A percentile compares a stretch with the other conserved stretches of the same genome.
Evolutionary conservation across 2,113 vertebrate genomes (phyloP).

Genomic region (Myotis brandtii): DNA sequence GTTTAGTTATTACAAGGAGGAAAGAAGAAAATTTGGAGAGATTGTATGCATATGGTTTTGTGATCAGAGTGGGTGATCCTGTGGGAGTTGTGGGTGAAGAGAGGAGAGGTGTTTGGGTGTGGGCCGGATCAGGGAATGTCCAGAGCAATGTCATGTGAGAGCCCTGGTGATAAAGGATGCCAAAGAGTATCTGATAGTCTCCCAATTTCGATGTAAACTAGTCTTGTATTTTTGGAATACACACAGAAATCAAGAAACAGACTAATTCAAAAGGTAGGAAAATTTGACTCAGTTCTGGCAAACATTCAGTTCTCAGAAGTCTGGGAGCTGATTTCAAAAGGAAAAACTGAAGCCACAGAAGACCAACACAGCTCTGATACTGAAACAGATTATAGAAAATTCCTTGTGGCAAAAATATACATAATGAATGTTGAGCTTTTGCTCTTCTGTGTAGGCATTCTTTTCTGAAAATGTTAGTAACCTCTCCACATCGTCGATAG

Average conservation of each 20-base stretch:
- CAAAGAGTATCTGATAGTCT: background rate
- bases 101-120: background rate
- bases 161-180: background rate
- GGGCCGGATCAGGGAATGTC: background rate
- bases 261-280: conserved; percentile 62
- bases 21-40: background rate
- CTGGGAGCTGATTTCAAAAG: conserved; percentile 68
- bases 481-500: background rate
- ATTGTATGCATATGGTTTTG: background rate
- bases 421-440: background rate
- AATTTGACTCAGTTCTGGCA: conserved; percentile 65
- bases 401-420: conserved; percentile 27
- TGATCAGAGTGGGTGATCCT: background rate
- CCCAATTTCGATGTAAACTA: background rate
- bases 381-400: conserved; percentile 43
- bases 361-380: conserved; percentile 47
- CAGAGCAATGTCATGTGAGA: background rate
- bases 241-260: conserved; percentile 44
- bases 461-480: conserved; percentile 23
- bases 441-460: background rate
- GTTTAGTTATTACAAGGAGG: background rate
- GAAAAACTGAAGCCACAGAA: conserved; percentile 67
- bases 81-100: background rate
- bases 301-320: conserved; percentile 56
- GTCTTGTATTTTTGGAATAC: conserved; percentile 25